Base-by-base conservation (phyloP, 2,113 vertebrate genomes). In the Mastomys natalensis region DNA sequence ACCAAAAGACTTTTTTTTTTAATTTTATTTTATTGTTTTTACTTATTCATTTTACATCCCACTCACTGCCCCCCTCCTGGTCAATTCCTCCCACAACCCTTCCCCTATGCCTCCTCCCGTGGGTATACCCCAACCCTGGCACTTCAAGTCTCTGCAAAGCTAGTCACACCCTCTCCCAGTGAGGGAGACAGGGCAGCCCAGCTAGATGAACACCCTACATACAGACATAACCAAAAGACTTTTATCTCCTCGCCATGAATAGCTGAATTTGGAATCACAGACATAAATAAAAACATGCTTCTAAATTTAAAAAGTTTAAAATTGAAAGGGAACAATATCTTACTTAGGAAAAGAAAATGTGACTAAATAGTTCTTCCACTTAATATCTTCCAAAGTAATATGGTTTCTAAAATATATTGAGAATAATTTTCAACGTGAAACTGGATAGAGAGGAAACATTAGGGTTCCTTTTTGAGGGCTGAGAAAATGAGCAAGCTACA, bases 221-320 rank as follows among this genome's bases (percentile, higher is more conserved):
- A 34, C 66, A 34, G 31, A 5, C 31, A 34, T 91, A 93, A 60
- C 70, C 37, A 89, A 82, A 89, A 90, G 17, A 82, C 17, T 43
- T 77, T 90, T 95, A 93, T 90, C 55, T 72, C 31, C 43, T 90
- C 89, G 76, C 55, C 40, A 91, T 24, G 2, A 40, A 87, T 94
- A 94, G 53, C 40, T 76, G 48, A 92, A 93, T 80, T 62, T 55
- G 93, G 64, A 95, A 87, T 5, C 66, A 62, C 13, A 91, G 21
- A 96, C 90, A 96, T 74, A 96, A 95, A 95, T 64, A 60, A 82
- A 94, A 96, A 94, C 21, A 29, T 87, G 34, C 43, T 88, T 96
- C 58, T 91, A 55, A 77, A 53, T 87, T 60, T 92, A 88, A 64
- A 93, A 86, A 60, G 0, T 0, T 76, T 94, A 86, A 92, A 93